Base-by-base conservation (phyloP, 2,113 vertebrate species). In the Nycticebus coucang region DNA sequence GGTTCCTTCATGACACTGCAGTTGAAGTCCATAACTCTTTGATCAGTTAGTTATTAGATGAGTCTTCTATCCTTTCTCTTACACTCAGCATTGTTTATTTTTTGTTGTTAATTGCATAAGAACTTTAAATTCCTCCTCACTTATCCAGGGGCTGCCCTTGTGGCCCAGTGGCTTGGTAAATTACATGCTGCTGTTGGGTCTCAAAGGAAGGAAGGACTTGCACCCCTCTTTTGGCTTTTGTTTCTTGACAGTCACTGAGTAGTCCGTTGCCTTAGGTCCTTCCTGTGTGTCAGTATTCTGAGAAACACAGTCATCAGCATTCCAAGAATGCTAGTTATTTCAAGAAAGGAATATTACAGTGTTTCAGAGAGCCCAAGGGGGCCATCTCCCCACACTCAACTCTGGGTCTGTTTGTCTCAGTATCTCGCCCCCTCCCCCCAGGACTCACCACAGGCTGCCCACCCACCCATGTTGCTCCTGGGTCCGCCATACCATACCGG, bases 381-480 rank as follows among this genome's bases (percentile, higher is more conserved):
- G 33, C 1, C 33, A 4, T 14, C 10, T 4, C 12, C 1, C 4
- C 59, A 17, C 28, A 26, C 19, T 0, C 55, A 60, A 11, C 28
- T 66, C 11, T 37, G 69, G 4, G 71, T 30, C 75, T 4, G 6
- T 68, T 60, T 57, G 28, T 71, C 21, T 35, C 6, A 18, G 19
- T 13, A 2, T 59, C 37, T 22, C 57, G n/a, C 64, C 50, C 37
- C 7, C 1, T 77, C 12, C 4, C 30, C 18, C n/a, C 15, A n/a
- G 30, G 22, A 35, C 4, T 15, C 21, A 41, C 57, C 35, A 22
- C 28, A 50, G 6, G 10, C 45, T 62, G 33, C 30, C 85, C 50
- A 4, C 5, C 9, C 10, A 72, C 4, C 13, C 9, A 14, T 12
- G 26, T 87, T 81, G 28, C n/a, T 75, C 35, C 37, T 19, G 12